Base-by-base conservation (phyloP, 2,113 vertebrate genomes). In the Cyanoramphus novaezelandiae region DNA sequence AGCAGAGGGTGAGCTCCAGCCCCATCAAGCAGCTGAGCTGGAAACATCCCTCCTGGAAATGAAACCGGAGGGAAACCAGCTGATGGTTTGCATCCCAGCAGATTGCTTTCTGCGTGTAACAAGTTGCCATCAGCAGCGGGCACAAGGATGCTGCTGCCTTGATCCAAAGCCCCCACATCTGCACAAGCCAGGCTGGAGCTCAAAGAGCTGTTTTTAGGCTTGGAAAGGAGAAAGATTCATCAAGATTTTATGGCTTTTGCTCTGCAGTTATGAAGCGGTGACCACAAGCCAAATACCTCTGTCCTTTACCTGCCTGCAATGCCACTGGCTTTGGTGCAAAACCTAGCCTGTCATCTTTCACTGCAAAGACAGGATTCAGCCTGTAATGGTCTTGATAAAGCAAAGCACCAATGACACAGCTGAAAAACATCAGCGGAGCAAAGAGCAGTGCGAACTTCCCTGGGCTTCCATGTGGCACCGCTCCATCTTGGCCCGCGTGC, bases 361-460 rank as follows among this genome's bases (percentile, higher is more conserved):
- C 88, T 35, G 70, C 91, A 52, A 72, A 75, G 90, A 29, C 96
- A 92, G 88, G 75, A 77, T 18, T 37, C 88, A 63, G 92, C 92
- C 92, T 46, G 0, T 44, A 82, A 94, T 43, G 86, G 44, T 95
- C 95, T 57, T 49, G 88, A 76, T 64, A n/a, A 78, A 86, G 93
- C 92, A 29, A 47, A 93, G 93, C 2, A 44, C 95, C 92, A 95
- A 82, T 94, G 96, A 96, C 86, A 95, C 95, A 95, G 93, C 96
- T 95, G 95, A 96, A 96, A 97, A 96, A 62, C 95, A 95, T 88
- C 83, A 81, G 88, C 13, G 19, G 93, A 88, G 96, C 95, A 86
- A 81, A 95, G 92, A 95, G 86, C 95, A n/a, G 65, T 18, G 86
- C 88, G 92, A 88, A 91, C 90, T 93, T 96, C 92, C 95, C 92